Percentiles rank a stretch among this genome's conserved stretches.
These are phyloP conservation scores for Centruroides vittatus DNA, from an alignment of 1,140 invertebrate species.

Conservation along the genomic window DNA sequence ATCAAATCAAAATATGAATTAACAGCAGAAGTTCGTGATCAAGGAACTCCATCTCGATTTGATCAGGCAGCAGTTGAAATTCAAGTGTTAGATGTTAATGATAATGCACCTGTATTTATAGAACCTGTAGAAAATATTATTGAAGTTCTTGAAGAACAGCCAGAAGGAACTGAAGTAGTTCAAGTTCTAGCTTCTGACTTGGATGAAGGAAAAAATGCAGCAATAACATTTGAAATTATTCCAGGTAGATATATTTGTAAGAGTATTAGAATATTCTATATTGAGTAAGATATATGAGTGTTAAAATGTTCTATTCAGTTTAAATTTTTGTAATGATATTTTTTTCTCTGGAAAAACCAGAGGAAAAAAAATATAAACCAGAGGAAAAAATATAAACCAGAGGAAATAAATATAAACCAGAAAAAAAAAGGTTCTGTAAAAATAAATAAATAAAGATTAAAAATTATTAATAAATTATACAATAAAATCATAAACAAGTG, in stretches of 20 bases:
- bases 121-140: conserved; percentile 74
- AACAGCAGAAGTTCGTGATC: conserved; percentile 68
- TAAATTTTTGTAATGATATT: too few species aligned
- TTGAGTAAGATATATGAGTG: too few species aligned
- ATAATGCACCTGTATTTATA: conserved; percentile 74
- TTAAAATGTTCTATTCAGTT: too few species aligned
- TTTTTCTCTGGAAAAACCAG: too few species aligned
- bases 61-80: conserved; percentile 49
- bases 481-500: too few species aligned
- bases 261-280: too few species aligned
- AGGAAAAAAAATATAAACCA: too few species aligned
- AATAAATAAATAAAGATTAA: too few species aligned
- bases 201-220: conserved; percentile 64
- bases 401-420: too few species aligned
- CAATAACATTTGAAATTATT: conserved; percentile 57
- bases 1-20: conserved; percentile 56
- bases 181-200: conserved; percentile 58
- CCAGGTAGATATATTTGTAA: conserved; percentile 1
- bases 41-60: conserved; percentile 57
- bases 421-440: too few species aligned
- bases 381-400: too few species aligned
- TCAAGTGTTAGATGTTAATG: conserved; percentile 65
- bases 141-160: conserved; percentile 79
- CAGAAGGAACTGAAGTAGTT: conserved; percentile 52
- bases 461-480: too few species aligned